Conservation (phyloP, 1,140 invertebrate genomes). For the Myzus persicae region DNA sequence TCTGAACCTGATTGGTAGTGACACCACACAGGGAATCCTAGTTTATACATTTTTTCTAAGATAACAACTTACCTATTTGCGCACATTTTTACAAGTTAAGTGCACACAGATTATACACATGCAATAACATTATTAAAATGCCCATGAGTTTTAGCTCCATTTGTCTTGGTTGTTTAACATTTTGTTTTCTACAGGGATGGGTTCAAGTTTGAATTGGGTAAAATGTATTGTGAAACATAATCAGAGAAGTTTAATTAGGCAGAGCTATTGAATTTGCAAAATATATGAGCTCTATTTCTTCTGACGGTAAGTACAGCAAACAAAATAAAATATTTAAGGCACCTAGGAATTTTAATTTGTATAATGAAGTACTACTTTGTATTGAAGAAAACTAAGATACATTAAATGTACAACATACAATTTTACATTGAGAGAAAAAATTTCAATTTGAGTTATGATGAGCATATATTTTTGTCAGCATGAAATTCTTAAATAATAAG, state of each 20-base stretch:
- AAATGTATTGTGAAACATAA: not conserved
- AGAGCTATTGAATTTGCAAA: not conserved
- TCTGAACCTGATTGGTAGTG: too few relatives aligned
- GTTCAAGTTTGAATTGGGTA: not conserved
- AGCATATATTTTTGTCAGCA: too few relatives aligned
- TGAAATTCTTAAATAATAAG: too few relatives aligned
- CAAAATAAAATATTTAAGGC: not conserved
- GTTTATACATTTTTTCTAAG: not conserved
- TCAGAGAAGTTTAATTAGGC: not conserved
- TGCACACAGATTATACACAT: not conserved
- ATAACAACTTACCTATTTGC: not conserved
- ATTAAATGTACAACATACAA: too few relatives aligned
- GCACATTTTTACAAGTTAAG: not conserved
- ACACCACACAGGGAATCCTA: too few relatives aligned
- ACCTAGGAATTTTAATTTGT: not conserved
- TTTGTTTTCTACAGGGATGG: not conserved
- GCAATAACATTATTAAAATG: not conserved
- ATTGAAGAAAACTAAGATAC: not conserved
- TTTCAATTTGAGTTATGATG: too few relatives aligned
- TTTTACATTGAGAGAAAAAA: too few relatives aligned
- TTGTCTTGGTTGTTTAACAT: too few relatives aligned
- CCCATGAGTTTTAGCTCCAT: too few relatives aligned
- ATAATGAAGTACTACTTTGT: too few relatives aligned
- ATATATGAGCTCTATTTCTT: not conserved
- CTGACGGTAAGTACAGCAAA: not conserved